Evolutionary conservation across 2,888 invertebrate species (phyloP), one percentile per base, ranked within the genome.

Genomic region (Maniola hyperantus): DNA sequence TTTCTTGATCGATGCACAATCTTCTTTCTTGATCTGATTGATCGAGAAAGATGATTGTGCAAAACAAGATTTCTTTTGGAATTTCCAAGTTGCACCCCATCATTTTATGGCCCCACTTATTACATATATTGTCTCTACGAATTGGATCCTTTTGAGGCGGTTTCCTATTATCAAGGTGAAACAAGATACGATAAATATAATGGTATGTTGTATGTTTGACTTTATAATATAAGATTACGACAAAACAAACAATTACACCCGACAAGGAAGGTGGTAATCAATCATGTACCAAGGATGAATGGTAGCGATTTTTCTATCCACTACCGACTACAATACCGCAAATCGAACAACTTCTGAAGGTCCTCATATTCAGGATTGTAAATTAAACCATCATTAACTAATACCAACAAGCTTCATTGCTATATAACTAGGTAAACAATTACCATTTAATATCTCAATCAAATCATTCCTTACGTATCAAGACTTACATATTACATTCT

Each of bases 251-350:
- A 54, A 13, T 34, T 54, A 44, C 36, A 33, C n/a, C 33, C n/a
- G 1, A 62, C 55, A 34, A 55, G 54, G 44, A 55, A 54, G 54
- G 13, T 34, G 15, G 42, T 60, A 59, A 70, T 70, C 67, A 59
- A 70, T 70, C 67, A 70, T 6, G 34, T 26, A 18, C 13, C 67
- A 67, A 67, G 65, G 67, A 53, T 62, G 26, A 67, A 34, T 55
- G 44, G 53, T 44, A 50, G 51, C 50, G 46, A 67, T 65, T 65
- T 67, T 62, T 53, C 33, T 60, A 13, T 18, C n/a, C 11, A 64
- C 18, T 20, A 34, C n/a, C 48, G 18, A 10, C 60, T 18, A 34
- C 15, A 64, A n/a, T 20, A 34, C n/a, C 54, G 34, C n/a, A 64
- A 46, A 46, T 33, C 6, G 33, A 61, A 61, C 51, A 51, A 39